Percentiles rank a stretch among this genome's conserved stretches.
phyloP scores from a whole-genome alignment of 2,888 invertebrate genomes.

The Eulithis testata region DNA sequence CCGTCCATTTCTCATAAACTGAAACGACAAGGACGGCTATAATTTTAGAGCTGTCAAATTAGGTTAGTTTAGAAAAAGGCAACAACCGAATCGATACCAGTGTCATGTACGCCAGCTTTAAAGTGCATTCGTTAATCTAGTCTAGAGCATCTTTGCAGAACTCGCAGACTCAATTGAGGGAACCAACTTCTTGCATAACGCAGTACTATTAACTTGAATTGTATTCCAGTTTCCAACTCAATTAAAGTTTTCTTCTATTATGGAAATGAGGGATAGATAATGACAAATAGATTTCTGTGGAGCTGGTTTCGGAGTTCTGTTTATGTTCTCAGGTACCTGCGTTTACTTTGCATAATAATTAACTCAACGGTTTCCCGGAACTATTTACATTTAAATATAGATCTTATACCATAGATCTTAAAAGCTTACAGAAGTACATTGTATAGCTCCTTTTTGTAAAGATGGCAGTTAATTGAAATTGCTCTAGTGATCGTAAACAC shows the following conservation, averaged over 20 bases:
- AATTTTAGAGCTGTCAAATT: no score
- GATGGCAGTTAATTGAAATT: no score
- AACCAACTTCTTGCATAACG: constrained; percentile 51
- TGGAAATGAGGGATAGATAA: constrained; percentile 53
- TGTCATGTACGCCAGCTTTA: background rate
- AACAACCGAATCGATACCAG: no score
- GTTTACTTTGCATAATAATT: constrained; percentile 23
- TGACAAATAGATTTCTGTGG: constrained; percentile 36
- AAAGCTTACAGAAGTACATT: no score
- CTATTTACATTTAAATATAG: background rate
- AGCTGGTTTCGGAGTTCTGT: constrained; percentile 24
- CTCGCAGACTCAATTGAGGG: constrained; percentile 30
- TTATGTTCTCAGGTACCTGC: constrained; percentile 8
- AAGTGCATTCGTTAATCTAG: constrained; percentile 31
- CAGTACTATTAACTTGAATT: constrained; percentile 51
- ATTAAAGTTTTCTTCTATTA: constrained; percentile 63
- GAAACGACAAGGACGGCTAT: no score
- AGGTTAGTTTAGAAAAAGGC: no score
- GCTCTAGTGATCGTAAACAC: no score
- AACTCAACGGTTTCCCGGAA: constrained; percentile 11
- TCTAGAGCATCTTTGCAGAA: constrained; percentile 30
- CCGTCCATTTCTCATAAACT: no score
- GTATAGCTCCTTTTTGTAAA: no score
- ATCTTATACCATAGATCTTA: no score
- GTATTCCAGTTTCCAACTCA: constrained; percentile 55